These are phyloP conservation scores for Percopsis omiscomaycus DNA, from an alignment of 2,797 vertebrate genomes.

Conservation along the genomic window DNA sequence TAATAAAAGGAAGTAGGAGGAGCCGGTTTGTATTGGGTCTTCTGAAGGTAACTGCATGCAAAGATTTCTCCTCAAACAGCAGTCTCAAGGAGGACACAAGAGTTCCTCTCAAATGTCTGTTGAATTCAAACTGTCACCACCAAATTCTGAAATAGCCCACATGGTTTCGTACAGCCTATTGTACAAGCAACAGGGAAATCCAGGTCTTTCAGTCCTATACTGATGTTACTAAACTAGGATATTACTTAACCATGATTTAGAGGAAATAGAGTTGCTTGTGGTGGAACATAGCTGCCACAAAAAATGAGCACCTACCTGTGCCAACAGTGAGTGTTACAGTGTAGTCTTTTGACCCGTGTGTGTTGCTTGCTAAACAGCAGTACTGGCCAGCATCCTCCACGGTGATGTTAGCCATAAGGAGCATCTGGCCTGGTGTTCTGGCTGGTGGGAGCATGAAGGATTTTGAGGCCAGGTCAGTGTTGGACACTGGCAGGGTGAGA, in stretches of 20 bases:
- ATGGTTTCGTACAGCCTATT: no score
- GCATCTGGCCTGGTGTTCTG: conserved; percentile 9
- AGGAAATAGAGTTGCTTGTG: no score
- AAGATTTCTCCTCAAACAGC: neutral
- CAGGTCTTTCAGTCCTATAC: no score
- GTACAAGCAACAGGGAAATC: no score
- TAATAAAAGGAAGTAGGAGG: conserved; percentile 1
- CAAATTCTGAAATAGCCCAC: no score
- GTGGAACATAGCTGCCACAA: no score
- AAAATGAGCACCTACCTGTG: conserved; percentile 32
- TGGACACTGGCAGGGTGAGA: conserved; percentile 37
- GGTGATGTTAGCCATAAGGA: conserved; percentile 34
- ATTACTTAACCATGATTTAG: no score
- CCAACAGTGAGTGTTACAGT: neutral
- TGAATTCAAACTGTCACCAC: neutral
- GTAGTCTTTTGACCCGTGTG: conserved; percentile 51
- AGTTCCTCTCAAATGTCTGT: neutral
- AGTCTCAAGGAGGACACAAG: neutral
- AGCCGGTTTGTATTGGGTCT: neutral
- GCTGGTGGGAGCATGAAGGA: neutral
- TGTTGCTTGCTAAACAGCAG: conserved; percentile 66
- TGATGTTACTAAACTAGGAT: no score
- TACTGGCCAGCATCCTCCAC: conserved; percentile 19
- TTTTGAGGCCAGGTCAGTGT: conserved; percentile 6
- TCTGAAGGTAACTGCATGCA: neutral